These are phyloP conservation scores for Ptiloglossa arizonensis DNA, from an alignment of 1,140 invertebrate genomes.

Conservation along the genomic window DNA sequence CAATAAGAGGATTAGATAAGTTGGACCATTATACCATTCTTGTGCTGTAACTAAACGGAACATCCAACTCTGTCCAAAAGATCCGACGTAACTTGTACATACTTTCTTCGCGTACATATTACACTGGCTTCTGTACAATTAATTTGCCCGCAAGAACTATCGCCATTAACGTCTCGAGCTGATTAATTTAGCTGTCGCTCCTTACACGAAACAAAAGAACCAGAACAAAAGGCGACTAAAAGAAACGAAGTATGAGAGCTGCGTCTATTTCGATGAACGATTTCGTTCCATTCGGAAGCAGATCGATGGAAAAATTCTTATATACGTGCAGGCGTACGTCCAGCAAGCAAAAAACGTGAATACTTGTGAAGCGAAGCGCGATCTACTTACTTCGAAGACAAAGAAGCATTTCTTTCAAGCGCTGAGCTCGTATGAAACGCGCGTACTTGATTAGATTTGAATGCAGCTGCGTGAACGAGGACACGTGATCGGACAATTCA, in stretches of 20 bases:
- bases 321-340: slow-evolving; percentile 21
- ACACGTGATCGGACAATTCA: slow-evolving; percentile 42
- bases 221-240: neutral
- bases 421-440: slow-evolving; percentile 30
- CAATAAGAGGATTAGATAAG: too few species aligned
- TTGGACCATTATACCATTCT: too few species aligned
- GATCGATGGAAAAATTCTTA: neutral
- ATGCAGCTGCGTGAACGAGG: slow-evolving; percentile 40
- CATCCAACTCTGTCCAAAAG: too few species aligned
- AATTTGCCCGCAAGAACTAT: too few species aligned
- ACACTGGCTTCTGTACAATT: too few species aligned
- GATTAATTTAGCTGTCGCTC: too few species aligned
- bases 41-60: too few species aligned
- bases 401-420: slow-evolving; percentile 39
- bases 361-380: slow-evolving; percentile 34
- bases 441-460: slow-evolving; percentile 19
- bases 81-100: too few species aligned
- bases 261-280: slow-evolving; percentile 13
- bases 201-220: neutral
- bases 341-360: slow-evolving; percentile 21
- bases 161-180: too few species aligned
- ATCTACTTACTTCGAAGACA: slow-evolving; percentile 25
- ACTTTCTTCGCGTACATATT: too few species aligned
- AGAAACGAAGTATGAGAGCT: neutral
- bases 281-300: neutral